phyloP scores from a whole-genome alignment of 2,888 invertebrate genomes.

The Megalurothrips usitatus region DNA sequence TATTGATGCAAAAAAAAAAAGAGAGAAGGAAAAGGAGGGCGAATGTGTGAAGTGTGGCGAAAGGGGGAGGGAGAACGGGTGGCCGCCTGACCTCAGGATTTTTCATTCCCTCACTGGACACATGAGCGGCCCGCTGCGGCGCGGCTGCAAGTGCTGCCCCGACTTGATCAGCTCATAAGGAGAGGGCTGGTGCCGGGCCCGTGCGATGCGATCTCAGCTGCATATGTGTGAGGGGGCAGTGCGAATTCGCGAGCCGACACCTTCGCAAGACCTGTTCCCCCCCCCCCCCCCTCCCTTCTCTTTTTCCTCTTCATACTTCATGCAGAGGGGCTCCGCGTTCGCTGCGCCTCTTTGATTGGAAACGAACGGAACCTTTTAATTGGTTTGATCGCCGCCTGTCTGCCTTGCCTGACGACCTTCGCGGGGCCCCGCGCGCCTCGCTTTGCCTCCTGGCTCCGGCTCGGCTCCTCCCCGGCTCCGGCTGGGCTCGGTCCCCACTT shows the following conservation, averaged over 20 bases:
- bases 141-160: too few relatives aligned
- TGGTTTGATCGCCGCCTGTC: neutral
- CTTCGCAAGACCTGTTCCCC: neutral
- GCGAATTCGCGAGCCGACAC: neutral
- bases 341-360: constrained; percentile 10
- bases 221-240: neutral
- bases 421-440: neutral
- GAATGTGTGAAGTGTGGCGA: neutral
- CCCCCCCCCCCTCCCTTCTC: too few relatives aligned
- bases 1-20: neutral
- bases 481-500: neutral
- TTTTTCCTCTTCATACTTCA: neutral
- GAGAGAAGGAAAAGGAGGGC: too few relatives aligned
- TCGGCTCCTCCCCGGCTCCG: neutral
- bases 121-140: too few relatives aligned
- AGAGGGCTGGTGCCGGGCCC: too few relatives aligned
- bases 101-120: neutral
- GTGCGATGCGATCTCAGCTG: too few relatives aligned
- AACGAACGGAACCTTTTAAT: constrained; percentile 23
- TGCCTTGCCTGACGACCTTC: neutral
- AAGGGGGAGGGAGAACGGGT: neutral
- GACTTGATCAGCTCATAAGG: too few relatives aligned
- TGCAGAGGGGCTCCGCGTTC: neutral
- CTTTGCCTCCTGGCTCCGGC: too few relatives aligned
- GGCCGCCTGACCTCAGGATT: neutral